Conservation (phyloP, 2,113 vertebrate genomes). For the Nicator chloris region DNA sequence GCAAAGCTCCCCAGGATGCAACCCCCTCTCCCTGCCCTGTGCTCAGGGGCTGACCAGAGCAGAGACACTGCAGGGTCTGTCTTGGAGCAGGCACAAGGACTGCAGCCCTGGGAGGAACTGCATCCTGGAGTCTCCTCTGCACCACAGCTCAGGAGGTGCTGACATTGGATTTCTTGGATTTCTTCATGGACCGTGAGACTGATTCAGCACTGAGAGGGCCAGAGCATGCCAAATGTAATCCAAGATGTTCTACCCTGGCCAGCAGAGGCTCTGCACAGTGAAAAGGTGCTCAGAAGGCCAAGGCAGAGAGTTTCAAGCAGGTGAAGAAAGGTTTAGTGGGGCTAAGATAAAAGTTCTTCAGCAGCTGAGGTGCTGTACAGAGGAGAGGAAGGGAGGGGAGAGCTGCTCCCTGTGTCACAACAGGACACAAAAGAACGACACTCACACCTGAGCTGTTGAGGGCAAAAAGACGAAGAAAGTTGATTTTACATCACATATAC, state of each 20-base stretch:
- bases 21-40: neutral
- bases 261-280: neutral
- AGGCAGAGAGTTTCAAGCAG: neutral
- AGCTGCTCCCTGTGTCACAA: no score
- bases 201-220: neutral
- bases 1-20: neutral
- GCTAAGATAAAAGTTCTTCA: neutral
- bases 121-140: neutral
- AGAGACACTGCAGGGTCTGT: neutral
- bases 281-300: neutral
- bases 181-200: neutral
- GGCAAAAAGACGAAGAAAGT: no score
- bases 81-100: neutral
- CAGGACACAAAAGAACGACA: no score
- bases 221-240: accelerated
- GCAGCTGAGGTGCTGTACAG: neutral
- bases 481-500: no score
- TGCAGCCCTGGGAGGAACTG: neutral
- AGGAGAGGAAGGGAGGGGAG: neutral
- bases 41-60: neutral
- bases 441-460: no score
- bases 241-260: neutral
- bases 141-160: neutral
- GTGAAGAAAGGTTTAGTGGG: neutral
- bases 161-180: neutral